Evolutionary conservation across 2,888 invertebrate genomes (phyloP), one percentile per base, ranked within the genome.

Genomic region (Keiferia lycopersicella): DNA sequence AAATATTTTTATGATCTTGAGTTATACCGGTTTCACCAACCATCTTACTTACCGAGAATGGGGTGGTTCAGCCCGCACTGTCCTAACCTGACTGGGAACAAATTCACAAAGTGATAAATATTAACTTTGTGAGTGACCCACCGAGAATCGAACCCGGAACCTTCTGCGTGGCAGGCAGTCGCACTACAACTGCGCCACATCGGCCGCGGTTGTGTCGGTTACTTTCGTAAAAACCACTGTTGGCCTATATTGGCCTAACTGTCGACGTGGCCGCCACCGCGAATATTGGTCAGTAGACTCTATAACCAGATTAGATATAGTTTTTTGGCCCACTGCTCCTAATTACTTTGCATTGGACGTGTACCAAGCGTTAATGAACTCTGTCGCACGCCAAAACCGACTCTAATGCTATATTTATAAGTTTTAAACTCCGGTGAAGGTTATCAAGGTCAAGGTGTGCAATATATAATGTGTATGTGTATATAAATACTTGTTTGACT

Each of bases 341-440:
- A 82, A 86, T 88, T 84, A 80, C 81, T 70, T 78, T 83, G 80
- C 84, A 86, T 91, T 91, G 91, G 91, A 86, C 87, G 81, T 75
- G 80, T 80, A 90, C 86, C 90, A 89, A 89, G 77, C 80, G 84
- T 78, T 86, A 86, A 85, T 85, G 84, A 82, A 79, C 81, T 72
- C 71, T 72, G 75, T 69, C 75, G 69, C 79, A 76, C 67, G 74
- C 82, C 74, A 88, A 81, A 80, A 76, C 82, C 73, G 70, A 66
- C 83, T 71, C 76, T 88, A 84, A 73, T 73, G 67, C 70, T 72
- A 72, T 72, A 65, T 45, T 61, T 18, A 65, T 79, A 84, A 71
- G 78, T 76, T 74, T 78, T 78, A 78, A 71, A 81, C 75, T 84
- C 6, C 61, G 11, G 16, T 60, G 48, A 61, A 61, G 48, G 61